Conservation (phyloP, 2,888 invertebrate species). For the Zootermopsis nevadensis region DNA sequence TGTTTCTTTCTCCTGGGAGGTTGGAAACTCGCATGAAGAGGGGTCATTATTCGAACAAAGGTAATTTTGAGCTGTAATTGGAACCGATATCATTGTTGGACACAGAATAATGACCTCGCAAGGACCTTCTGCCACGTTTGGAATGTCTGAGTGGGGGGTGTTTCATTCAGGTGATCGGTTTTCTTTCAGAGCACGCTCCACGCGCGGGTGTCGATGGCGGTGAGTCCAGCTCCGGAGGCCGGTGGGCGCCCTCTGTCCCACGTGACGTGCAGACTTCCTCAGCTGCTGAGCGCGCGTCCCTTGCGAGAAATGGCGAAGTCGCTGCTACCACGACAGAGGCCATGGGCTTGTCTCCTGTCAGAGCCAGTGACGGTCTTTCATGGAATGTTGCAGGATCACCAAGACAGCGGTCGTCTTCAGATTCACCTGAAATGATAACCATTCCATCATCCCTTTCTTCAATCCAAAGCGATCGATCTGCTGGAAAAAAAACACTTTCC, state of each 20-base stretch:
- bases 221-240: not conserved
- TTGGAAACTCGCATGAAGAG: too few relatives aligned
- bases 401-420: not conserved
- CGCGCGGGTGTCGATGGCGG: not conserved
- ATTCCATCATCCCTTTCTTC: not conserved
- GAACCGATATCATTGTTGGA: too few relatives aligned
- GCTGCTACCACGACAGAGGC: slow-evolving; percentile 41
- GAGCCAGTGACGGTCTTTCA: slow-evolving; percentile 22
- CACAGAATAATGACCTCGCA: too few relatives aligned
- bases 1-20: too few relatives aligned
- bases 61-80: too few relatives aligned
- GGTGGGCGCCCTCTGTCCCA: not conserved
- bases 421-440: not conserved
- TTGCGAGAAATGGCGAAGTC: slow-evolving; percentile 28
- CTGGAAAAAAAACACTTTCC: not conserved
- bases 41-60: too few relatives aligned
- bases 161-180: too few relatives aligned
- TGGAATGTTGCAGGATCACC: not conserved
- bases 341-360: slow-evolving; percentile 39
- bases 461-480: not conserved
- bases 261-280: not conserved
- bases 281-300: slow-evolving; percentile 1
- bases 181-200: not conserved
- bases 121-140: too few relatives aligned
- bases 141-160: too few relatives aligned